A percentile compares a stretch with the other conserved stretches of the same genome.
phyloP scores from a whole-genome alignment of 2,797 vertebrate species.

The Hydrolagus colliei region DNA sequence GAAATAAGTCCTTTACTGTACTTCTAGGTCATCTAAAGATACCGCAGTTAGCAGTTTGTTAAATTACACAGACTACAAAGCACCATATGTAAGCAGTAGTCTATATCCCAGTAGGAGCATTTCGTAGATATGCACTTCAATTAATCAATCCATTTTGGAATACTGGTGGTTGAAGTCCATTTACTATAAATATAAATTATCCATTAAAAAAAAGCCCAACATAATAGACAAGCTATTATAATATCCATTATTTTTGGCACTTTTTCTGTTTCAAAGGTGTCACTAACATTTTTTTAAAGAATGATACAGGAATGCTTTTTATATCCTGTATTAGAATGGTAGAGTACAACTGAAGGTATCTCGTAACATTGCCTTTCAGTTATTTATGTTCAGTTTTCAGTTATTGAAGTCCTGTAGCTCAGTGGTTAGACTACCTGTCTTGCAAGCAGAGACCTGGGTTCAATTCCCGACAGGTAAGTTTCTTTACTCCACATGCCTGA shows the following conservation, averaged over 20 bases:
- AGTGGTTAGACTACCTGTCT: no score
- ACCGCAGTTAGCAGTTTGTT: not conserved
- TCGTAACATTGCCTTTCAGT: not conserved
- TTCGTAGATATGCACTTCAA: slow-evolving; percentile 7
- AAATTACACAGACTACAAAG: slow-evolving; percentile 15
- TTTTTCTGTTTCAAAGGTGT: no score
- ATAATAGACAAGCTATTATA: slow-evolving; percentile 1
- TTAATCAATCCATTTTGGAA: slow-evolving; percentile 14
- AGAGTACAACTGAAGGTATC: not conserved
- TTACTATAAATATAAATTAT: not conserved
- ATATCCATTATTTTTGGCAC: not conserved
- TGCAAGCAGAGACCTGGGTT: no score
- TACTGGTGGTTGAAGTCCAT: not conserved
- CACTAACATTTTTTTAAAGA: no score
- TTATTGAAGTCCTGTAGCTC: no score
- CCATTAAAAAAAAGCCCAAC: not conserved
- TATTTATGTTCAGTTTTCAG: not conserved
- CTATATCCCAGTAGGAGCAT: not conserved
- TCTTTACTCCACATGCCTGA: no score
- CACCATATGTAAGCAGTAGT: not conserved
- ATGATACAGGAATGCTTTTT: no score
- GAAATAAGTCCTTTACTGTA: not conserved
- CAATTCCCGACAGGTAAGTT: no score
- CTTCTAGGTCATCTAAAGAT: not conserved
- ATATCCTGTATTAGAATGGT: not conserved